These are phyloP conservation scores for Lasioglossum malachurum DNA, from an alignment of 2,888 invertebrate species.

Conservation along the genomic window DNA sequence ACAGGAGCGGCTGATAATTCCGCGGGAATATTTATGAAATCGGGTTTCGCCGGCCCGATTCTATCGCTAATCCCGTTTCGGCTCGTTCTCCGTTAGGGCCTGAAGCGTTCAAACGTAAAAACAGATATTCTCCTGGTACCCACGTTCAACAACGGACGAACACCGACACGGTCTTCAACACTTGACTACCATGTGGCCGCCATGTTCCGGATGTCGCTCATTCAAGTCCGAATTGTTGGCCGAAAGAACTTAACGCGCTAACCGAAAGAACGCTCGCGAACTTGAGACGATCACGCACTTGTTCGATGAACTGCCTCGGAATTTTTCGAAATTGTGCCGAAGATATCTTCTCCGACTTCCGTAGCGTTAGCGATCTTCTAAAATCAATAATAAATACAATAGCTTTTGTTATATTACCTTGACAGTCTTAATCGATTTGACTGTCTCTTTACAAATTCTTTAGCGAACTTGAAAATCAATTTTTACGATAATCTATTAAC, in stretches of 20 bases:
- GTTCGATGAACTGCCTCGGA: background rate
- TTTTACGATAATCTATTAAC: background rate
- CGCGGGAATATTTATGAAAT: slow-evolving; percentile 48
- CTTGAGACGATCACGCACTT: background rate
- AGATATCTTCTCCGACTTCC: background rate
- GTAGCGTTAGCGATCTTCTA: background rate
- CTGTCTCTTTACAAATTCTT: background rate
- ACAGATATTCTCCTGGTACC: background rate
- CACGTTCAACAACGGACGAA: background rate
- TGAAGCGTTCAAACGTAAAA: background rate
- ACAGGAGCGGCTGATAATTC: slow-evolving; percentile 55
- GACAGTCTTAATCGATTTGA: background rate
- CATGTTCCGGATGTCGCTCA: slow-evolving; percentile 9
- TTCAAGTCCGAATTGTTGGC: background rate
- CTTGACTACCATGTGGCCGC: slow-evolving; percentile 11
- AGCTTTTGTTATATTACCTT: background rate
- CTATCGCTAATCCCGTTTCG: slow-evolving; percentile 5
- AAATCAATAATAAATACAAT: background rate
- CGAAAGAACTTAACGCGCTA: background rate
- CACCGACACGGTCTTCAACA: background rate
- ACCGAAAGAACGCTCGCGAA: background rate
- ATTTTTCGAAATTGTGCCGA: background rate
- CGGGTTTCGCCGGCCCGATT: slow-evolving; percentile 18
- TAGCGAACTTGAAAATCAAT: background rate
- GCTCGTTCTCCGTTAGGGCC: background rate